Conservation (phyloP, 92 coral and sea anemone species). For the Porites evermanni region DNA sequence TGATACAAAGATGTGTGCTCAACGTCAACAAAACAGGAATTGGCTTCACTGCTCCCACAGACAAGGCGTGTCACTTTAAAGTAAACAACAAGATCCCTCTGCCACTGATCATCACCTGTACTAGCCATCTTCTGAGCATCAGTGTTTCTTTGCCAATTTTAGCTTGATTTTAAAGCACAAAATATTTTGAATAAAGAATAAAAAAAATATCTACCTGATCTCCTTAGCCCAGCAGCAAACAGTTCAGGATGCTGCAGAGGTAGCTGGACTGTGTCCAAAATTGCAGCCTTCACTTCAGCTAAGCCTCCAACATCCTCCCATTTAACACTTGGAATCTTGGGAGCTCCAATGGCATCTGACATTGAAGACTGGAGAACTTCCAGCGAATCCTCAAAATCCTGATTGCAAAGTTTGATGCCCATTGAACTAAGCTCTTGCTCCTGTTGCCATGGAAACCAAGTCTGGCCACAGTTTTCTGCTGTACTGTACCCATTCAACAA, state of each 20-base stretch:
- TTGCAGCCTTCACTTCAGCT: constrained; percentile 87
- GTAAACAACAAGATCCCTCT: constrained; percentile 63
- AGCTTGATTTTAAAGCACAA: background rate
- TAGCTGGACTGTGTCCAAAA: constrained; percentile 93
- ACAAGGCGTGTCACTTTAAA: constrained; percentile 82
- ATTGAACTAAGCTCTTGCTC: constrained; percentile 24
- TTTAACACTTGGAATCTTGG: constrained; percentile 91
- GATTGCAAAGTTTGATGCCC: constrained; percentile 54
- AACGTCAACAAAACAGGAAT: constrained; percentile 78
- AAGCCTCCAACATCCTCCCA: constrained; percentile 99
- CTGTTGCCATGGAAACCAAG: constrained; percentile 25
- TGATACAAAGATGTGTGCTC: constrained; percentile 84
- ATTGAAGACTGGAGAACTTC: constrained; percentile 83
- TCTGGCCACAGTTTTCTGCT: background rate
- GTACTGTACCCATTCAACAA: background rate
- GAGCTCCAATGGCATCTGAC: constrained; percentile 95
- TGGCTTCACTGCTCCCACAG: constrained; percentile 38
- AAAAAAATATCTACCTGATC: constrained; percentile 77
- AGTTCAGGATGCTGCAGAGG: constrained; percentile 98
- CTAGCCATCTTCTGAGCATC: constrained; percentile 41
- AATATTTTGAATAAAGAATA: background rate
- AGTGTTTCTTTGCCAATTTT: constrained; percentile 54
- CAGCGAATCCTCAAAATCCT: constrained; percentile 86
- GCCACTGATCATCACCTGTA: constrained; percentile 49
- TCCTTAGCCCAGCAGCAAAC: constrained; percentile 94